These are phyloP conservation scores for Acanthisitta chloris DNA, from an alignment of 2,113 vertebrate genomes.

Conservation along the genomic window DNA sequence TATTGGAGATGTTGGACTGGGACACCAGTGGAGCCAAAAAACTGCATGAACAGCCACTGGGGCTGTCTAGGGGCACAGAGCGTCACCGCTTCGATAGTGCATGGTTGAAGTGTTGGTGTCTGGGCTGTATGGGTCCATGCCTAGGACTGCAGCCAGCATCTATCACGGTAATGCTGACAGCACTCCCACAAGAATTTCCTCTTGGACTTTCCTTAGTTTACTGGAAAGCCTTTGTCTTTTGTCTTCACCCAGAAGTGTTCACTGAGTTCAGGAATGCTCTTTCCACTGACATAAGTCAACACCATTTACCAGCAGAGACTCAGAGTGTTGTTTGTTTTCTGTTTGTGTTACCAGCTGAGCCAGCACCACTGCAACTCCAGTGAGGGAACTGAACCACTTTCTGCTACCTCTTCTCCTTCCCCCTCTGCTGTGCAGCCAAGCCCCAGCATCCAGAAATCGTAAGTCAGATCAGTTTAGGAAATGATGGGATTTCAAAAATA, in stretches of 20 bases:
- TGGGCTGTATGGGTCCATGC: accelerated
- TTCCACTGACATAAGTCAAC: background rate
- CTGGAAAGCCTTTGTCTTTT: background rate
- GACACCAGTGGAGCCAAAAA: background rate
- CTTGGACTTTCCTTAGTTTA: background rate
- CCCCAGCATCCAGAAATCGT: background rate
- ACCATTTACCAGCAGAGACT: background rate
- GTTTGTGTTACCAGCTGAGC: accelerated
- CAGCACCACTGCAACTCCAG: background rate
- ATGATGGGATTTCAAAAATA: background rate
- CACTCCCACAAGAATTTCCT: background rate
- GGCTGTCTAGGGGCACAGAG: background rate
- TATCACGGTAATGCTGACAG: background rate
- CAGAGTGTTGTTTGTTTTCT: background rate
- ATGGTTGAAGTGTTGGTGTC: background rate
- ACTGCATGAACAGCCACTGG: accelerated
- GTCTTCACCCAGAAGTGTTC: background rate
- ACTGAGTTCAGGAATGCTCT: background rate
- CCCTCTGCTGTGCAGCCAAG: background rate
- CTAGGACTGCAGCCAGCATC: accelerated
- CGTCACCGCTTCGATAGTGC: background rate
- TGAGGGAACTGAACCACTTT: background rate
- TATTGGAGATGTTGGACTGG: background rate
- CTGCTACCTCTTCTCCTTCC: background rate
- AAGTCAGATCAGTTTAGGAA: background rate